These are phyloP conservation scores for Nephila pilipes DNA, from an alignment of 1,140 invertebrate species.

Conservation along the genomic window DNA sequence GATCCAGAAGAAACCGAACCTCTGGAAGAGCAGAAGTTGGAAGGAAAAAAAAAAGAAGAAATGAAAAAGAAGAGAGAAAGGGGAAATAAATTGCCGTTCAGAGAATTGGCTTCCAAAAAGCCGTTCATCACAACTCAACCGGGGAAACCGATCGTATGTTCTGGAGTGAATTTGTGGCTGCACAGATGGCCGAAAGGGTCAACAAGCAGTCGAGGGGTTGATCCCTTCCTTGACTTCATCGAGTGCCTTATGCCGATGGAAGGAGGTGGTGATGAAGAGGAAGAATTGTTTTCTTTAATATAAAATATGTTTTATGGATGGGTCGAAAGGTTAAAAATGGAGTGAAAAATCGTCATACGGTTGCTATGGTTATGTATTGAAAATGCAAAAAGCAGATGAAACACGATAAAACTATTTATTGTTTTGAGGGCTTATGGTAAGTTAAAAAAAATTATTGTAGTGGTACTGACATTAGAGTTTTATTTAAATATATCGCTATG, in stretches of 20 bases:
- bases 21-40: background rate
- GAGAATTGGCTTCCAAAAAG: slow-evolving; percentile 9
- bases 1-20: slow-evolving; percentile 2
- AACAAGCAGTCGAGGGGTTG: background rate
- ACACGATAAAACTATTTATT: no score
- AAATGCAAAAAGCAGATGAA: no score
- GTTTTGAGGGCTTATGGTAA: no score
- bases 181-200: slow-evolving; percentile 50
- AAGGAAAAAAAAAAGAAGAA: background rate
- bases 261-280: background rate
- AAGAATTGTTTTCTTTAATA: no score
- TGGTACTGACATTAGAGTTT: no score
- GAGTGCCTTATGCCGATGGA: slow-evolving; percentile 29
- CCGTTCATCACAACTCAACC: slow-evolving; percentile 29
- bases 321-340: no score
- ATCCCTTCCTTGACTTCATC: slow-evolving; percentile 12
- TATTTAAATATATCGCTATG: no score
- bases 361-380: no score
- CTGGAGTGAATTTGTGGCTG: slow-evolving; percentile 29
- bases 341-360: no score
- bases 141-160: background rate
- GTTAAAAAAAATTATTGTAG: no score
- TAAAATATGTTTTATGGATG: no score
- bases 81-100: slow-evolving; percentile 13
- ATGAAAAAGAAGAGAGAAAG: background rate